Percentiles rank a stretch among this genome's conserved stretches.
These are phyloP conservation scores for Brachionus plicatilis DNA, from an alignment of 1,140 invertebrate genomes.

Conservation along the genomic window DNA sequence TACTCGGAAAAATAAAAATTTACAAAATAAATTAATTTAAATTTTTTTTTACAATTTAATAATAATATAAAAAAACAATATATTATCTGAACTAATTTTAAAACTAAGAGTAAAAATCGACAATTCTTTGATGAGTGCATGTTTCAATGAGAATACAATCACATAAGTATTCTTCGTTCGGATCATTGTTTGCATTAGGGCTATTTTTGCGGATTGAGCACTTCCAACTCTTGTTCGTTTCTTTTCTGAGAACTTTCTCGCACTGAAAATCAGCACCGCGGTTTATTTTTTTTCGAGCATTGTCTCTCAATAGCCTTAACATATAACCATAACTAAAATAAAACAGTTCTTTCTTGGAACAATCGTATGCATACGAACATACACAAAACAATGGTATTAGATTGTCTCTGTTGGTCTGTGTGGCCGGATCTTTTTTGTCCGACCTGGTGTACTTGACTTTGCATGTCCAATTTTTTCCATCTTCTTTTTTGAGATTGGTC, in stretches of 20 bases:
- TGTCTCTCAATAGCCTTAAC: background rate
- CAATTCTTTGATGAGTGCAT: background rate
- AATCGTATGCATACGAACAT: background rate
- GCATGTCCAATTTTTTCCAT: background rate
- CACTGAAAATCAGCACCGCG: slow-evolving; percentile 20
- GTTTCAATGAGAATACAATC: background rate
- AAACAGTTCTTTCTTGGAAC: background rate
- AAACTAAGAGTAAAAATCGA: slow-evolving; percentile 17
- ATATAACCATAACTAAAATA: slow-evolving; percentile 25
- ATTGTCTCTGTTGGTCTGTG: background rate
- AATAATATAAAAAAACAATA: background rate
- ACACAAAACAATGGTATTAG: background rate
- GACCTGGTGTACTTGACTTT: background rate
- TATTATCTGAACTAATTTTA: background rate
- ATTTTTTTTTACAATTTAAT: background rate
- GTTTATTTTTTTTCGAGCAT: background rate
- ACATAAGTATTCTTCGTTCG: background rate
- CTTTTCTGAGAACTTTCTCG: background rate
- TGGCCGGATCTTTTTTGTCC: background rate
- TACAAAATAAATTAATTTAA: background rate
- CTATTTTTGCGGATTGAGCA: background rate
- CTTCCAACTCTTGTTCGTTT: background rate
- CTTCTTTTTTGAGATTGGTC: background rate
- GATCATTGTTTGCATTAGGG: background rate
- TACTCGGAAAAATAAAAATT: background rate